Evolutionary conservation across 2,888 invertebrate species (phyloP).

Genomic region (Arenicola marina): DNA sequence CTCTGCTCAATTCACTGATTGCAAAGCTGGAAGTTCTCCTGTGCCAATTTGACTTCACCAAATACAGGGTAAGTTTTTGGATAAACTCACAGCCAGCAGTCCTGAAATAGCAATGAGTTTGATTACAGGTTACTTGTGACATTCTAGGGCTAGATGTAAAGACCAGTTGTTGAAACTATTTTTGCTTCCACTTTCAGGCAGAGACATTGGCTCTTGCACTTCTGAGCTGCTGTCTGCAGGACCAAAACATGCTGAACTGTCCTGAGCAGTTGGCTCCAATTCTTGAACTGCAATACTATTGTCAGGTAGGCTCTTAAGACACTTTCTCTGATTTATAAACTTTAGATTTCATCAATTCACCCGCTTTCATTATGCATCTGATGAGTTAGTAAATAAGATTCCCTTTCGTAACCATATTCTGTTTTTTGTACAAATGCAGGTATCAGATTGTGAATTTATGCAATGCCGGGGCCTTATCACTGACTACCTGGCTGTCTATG

Average conservation of each 20-base stretch:
- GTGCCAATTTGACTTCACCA: conserved; percentile 33
- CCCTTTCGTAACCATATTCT: no score
- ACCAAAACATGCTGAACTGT: conserved; percentile 19
- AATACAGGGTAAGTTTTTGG: conserved; percentile 22
- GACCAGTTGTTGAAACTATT: no score
- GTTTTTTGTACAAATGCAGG: conserved; percentile 14
- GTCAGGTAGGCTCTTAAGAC: conserved; percentile 36
- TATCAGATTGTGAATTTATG: conserved; percentile 33
- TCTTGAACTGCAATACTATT: conserved; percentile 42
- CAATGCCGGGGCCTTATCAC: conserved; percentile 30
- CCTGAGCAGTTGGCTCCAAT: conserved; percentile 26
- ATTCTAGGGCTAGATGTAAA: no score
- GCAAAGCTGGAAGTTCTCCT: conserved; percentile 34
- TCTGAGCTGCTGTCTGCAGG: conserved; percentile 32
- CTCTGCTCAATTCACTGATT: conserved; percentile 14
- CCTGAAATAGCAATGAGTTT: no score
- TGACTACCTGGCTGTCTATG: conserved; percentile 29
- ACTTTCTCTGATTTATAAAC: no score
- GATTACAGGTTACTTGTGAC: no score
- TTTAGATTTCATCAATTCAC: no score
- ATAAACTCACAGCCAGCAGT: not conserved
- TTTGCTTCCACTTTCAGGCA: conserved; percentile 31
- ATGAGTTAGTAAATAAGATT: no score
- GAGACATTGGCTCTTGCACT: conserved; percentile 41
- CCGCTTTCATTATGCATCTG: no score